Base-by-base conservation (phyloP, 2,797 vertebrate genomes). In the Ambastaia sidthimunki region DNA sequence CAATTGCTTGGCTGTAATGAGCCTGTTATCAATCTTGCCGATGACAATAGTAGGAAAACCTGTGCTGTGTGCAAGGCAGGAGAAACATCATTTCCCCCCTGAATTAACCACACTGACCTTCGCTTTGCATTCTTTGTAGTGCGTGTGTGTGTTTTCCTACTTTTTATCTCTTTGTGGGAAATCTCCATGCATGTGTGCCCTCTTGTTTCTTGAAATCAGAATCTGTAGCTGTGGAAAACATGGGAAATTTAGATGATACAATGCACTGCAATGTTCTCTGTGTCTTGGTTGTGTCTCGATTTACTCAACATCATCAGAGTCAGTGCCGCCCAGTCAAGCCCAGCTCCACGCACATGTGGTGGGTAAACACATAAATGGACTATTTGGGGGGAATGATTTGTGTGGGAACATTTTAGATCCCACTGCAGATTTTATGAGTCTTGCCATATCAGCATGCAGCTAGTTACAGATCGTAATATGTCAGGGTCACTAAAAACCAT, bases 41-140 rank as follows among this genome's bases (percentile, higher is more conserved):
- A 92, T 95, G 95, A 99, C 97, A 99, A 99, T 98, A 95, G 95
- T 93, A 96, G 97, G 97, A 99, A 99, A 95, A 95, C 92, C 93
- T 94, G 90, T 94, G 94, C 92, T 91, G 93, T 94, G 94, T 94
- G 94, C 94, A 91, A 92, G 92, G 91, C 93, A 93, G 94, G 82
- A 91, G 93, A 93, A 92, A 93, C 65, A 92, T 93, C 88, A 90
- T 90, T 92, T 93, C 92, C 91, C 93, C 90, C 47, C 60, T 28
- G 44, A 60, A 70, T 63, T 73, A 66, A 66, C 73, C 81, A 76
- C 89, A 88, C 86, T 90, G 91, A 91, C 94, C 93, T 95, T 93
- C 94, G 92, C 91, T 93, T 91, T 88, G 48, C 60, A 55, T 72
- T 82, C 65, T 76, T 62, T 65, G 60, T 62, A 80, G 52, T 50